Evolutionary conservation across 2,888 invertebrate genomes (phyloP).

Genomic region (Dynastes tityus): DNA sequence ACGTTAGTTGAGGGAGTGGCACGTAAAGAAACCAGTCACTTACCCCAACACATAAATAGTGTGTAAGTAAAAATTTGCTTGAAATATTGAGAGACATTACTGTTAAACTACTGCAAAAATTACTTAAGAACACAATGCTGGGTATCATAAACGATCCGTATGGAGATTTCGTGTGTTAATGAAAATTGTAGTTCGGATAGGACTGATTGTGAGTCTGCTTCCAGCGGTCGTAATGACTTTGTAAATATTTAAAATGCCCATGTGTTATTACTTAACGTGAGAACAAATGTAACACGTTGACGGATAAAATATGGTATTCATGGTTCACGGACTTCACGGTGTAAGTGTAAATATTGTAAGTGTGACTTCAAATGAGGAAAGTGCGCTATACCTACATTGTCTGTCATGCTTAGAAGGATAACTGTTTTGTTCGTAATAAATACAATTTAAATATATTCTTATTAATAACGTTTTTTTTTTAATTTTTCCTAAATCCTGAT

Average conservation of each 20-base stretch:
- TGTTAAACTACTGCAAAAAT: too few relatives aligned
- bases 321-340: conserved; percentile 27
- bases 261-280: conserved; percentile 33
- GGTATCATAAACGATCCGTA: not conserved
- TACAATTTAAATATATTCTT: not conserved
- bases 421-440: not conserved
- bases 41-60: too few relatives aligned
- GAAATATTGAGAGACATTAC: too few relatives aligned
- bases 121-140: not conserved
- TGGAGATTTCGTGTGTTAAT: conserved; percentile 4
- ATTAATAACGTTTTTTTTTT: too few relatives aligned
- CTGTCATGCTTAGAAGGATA: not conserved
- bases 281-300: conserved; percentile 33
- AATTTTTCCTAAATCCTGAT: too few relatives aligned
- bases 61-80: too few relatives aligned
- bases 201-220: conserved; percentile 21
- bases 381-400: not conserved
- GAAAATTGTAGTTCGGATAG: conserved; percentile 3
- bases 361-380: conserved; percentile 21
- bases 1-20: too few relatives aligned
- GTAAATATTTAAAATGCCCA: conserved; percentile 34
- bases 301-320: conserved; percentile 30
- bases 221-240: conserved; percentile 28
- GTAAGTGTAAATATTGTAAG: conserved; percentile 23
- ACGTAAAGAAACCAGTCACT: too few relatives aligned